Evolutionary conservation across 1,140 invertebrate species (phyloP).

Genomic region (Heterodera schachtii): DNA sequence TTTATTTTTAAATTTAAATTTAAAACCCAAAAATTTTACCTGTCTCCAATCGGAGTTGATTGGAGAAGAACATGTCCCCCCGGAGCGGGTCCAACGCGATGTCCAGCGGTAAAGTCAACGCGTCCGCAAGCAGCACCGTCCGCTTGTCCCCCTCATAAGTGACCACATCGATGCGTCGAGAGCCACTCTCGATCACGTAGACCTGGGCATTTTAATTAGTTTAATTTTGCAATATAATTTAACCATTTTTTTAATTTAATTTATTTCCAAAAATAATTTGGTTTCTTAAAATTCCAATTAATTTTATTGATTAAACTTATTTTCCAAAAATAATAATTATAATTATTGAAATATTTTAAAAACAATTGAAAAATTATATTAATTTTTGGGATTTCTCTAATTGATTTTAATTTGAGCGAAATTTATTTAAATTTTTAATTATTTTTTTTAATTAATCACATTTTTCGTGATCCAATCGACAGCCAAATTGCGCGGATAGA

Average conservation of each 20-base stretch:
- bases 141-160: conserved; percentile 81
- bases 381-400: too few relatives aligned
- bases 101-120: conserved; percentile 85
- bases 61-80: conserved; percentile 66
- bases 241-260: too few relatives aligned
- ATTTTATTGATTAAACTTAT: too few relatives aligned
- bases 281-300: too few relatives aligned
- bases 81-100: conserved; percentile 79
- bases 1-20: neutral
- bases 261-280: too few relatives aligned
- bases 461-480: conserved; percentile 94
- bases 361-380: too few relatives aligned
- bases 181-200: conserved; percentile 88
- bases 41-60: conserved; percentile 62
- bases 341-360: too few relatives aligned
- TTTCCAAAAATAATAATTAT: too few relatives aligned
- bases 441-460: conserved; percentile 67
- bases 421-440: neutral
- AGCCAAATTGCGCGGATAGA: conserved; percentile 80
- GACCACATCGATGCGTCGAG: conserved; percentile 88
- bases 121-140: conserved; percentile 85
- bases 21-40: conserved; percentile 12
- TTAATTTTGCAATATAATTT: too few relatives aligned
- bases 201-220: conserved; percentile 67
- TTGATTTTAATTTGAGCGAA: too few relatives aligned